Base-by-base conservation (phyloP, 2,888 invertebrate genomes). In the Drosophila aldrichi region DNA sequence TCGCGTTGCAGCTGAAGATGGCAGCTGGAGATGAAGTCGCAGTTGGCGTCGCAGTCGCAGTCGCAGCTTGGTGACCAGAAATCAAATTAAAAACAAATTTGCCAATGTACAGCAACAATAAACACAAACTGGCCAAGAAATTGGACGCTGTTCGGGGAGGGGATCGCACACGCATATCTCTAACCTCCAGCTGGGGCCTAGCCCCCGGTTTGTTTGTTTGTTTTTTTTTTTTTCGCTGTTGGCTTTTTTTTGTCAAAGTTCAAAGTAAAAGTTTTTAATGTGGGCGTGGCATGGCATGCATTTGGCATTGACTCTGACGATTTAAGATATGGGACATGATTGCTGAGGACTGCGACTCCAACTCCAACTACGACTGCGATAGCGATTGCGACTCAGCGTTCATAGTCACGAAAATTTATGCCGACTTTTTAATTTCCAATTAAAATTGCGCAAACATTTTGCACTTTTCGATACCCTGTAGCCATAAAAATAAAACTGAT, bases 31-130 rank as follows among this genome's bases (percentile, higher is more conserved):
- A 22, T 20, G 36, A 14, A 38, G 52, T 36, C 38, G 52, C 22
- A 51, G 51, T 4, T 14, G 51, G 16, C 20, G 51, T 18, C 34
- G 51, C 34, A 51, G 51, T 4, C 12, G 36, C 16, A 36, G 51
- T 3, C 12, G 22, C 12, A 41, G 38, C 46, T 63, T 62, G 69
- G 68, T 78, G 69, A 72, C 72, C 74, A 74, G 79, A 74, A 86
- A 83, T 77, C 67, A 83, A 80, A 74, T 81, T 52, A 70, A 72
- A 82, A 82, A 68, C 65, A 70, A 79, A 79, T 68, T 74, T 66
- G 65, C 60, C 68, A 52, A 59, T 56, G 38, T 25, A 18, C 14
- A 22, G 44, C 61, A 77, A 70, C 70, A 5, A 25, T 0, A 25
- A 3, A 25, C 63, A 29, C 4, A 18, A 16, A 43, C 44, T 68